Evolutionary conservation across 2,797 vertebrate species (phyloP).

Genomic region (Chrysolophus pictus): DNA sequence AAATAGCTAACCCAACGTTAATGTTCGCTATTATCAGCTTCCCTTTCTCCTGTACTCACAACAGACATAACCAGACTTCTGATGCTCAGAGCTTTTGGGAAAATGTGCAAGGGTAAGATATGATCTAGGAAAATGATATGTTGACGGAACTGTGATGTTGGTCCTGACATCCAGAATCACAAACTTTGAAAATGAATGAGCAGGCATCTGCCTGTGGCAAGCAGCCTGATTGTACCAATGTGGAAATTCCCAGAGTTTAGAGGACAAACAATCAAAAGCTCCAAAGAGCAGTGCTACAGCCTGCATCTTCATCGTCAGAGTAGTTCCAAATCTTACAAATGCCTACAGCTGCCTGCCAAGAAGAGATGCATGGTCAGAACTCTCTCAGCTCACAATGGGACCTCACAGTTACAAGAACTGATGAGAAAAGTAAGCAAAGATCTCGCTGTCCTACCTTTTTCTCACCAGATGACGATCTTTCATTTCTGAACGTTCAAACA

Average conservation of each 20-base stretch:
- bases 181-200: background rate
- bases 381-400: background rate
- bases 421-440: background rate
- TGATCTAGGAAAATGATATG: background rate
- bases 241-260: background rate
- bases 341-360: background rate
- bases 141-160: background rate
- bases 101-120: background rate
- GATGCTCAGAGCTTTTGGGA: background rate
- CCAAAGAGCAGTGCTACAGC: background rate
- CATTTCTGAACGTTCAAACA: conserved; percentile 91
- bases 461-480: conserved; percentile 87
- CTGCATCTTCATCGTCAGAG: background rate
- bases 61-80: background rate
- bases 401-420: background rate
- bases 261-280: background rate
- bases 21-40: background rate
- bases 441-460: conserved; percentile 81
- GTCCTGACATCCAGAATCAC: background rate
- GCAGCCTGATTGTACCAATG: rapidly evolving
- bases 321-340: background rate
- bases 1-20: background rate
- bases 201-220: background rate
- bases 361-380: background rate
- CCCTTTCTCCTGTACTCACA: background rate